Percentiles rank a stretch among this genome's conserved stretches.
phyloP scores from a whole-genome alignment of 2,888 invertebrate genomes.

The Seira ritae region DNA sequence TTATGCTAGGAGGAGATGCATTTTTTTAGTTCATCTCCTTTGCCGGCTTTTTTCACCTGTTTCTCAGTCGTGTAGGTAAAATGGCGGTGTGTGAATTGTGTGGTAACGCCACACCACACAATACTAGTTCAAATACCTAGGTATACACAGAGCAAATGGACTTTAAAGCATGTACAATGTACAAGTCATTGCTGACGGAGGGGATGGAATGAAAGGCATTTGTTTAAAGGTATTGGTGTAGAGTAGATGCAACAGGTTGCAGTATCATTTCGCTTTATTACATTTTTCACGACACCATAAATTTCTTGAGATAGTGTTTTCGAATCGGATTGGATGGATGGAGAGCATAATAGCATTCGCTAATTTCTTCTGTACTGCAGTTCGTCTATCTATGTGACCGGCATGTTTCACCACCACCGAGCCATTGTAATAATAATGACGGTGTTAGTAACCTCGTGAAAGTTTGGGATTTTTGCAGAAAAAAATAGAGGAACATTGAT shows the following conservation, averaged over 20 bases:
- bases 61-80: no score
- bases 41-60: not conserved
- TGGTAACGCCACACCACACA: not conserved
- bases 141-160: no score
- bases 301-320: not conserved
- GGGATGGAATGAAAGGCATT: constrained; percentile 1
- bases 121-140: no score
- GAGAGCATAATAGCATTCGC: no score
- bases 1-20: not conserved
- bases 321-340: not conserved
- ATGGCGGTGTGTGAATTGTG: no score
- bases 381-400: not conserved
- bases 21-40: not conserved
- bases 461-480: not conserved
- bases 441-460: constrained; percentile 44
- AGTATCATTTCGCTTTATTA: not conserved
- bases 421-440: not conserved
- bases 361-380: not conserved
- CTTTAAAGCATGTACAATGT: not conserved
- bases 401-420: not conserved
- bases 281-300: not conserved
- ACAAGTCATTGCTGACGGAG: no score
- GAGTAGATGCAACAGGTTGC: not conserved
- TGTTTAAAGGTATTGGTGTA: not conserved
- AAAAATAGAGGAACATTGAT: not conserved